Conservation (phyloP, 1,140 invertebrate genomes). For the Archivesica marissinica region DNA sequence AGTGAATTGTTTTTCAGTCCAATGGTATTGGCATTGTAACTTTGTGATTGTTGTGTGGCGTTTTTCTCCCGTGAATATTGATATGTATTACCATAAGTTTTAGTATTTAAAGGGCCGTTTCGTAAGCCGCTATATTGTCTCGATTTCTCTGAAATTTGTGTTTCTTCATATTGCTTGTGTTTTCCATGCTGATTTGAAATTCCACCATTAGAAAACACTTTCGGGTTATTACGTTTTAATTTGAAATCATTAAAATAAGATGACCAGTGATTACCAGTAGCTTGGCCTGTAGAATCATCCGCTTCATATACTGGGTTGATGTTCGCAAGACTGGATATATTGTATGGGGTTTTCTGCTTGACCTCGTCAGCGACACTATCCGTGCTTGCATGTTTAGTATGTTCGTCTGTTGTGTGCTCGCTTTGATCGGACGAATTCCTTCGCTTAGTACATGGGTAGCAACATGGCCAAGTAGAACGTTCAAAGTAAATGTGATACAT, state of each 20-base stretch:
- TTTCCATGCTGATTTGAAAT: neutral
- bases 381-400: neutral
- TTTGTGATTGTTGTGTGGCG: too few species aligned
- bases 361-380: neutral
- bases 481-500: constrained; percentile 69
- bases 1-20: too few species aligned
- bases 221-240: neutral
- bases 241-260: neutral
- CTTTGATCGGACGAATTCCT: too few species aligned
- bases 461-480: constrained; percentile 50
- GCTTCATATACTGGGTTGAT: neutral
- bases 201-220: neutral
- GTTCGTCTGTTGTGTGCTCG: neutral
- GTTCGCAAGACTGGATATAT: neutral
- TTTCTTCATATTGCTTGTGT: neutral
- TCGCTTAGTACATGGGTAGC: neutral
- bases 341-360: neutral
- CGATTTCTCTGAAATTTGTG: too few species aligned
- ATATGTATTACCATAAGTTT: too few species aligned
- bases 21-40: too few species aligned
- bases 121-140: too few species aligned
- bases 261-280: neutral
- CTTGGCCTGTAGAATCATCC: neutral
- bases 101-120: too few species aligned
- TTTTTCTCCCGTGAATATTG: too few species aligned